Evolutionary conservation across 2,797 vertebrate genomes (phyloP), one percentile per base, ranked within the genome.

Genomic region (Artibeus jamaicensis): DNA sequence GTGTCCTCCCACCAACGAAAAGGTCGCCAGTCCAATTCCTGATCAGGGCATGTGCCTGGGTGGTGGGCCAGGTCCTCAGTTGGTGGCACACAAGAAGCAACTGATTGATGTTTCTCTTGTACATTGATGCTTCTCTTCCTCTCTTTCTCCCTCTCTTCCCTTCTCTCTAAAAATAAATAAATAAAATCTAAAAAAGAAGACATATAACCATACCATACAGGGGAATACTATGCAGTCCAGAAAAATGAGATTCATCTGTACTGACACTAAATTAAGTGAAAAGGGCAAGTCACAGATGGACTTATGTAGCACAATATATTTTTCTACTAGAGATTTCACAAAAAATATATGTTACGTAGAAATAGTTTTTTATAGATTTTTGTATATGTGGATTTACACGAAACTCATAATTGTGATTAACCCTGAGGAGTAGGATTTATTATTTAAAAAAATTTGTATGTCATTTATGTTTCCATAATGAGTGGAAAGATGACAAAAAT

Each of bases 401-500:
- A 78, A 73, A 83, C 11, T 86, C 26, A 24, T 57, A 82, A 68
- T 29, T 19, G 42, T 59, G 15, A 83, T 86, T 57, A 77, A 82
- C 15, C 24, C 70, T 50, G 34, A 62, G 44, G 22, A 67, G 21
- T 87, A 79, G 8, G n/a, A 78, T 55, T 37, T 46, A 29, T 34
- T 21, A 67, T 34, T 53, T 53, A 50, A 34, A 22, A 11, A 68
- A 68, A 6, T 6, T 65, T 65, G 32, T 26, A 26, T 57, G 24
- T 67, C 34, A 62, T n/a, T 67, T 70, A 78, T 78, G 37, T 68
- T 78, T 37, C n/a, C 50, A 55, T 92, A 95, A 93, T 97, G 97
- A 98, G 97, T 71, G 32, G 88, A 97, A 98, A 97, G 94, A 71
- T 97, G 73, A 97, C 94, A 96, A 42, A 73, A 89, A 89, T 93